Conservation (phyloP, 2,797 vertebrate species). For the Micromesistius poutassou region DNA sequence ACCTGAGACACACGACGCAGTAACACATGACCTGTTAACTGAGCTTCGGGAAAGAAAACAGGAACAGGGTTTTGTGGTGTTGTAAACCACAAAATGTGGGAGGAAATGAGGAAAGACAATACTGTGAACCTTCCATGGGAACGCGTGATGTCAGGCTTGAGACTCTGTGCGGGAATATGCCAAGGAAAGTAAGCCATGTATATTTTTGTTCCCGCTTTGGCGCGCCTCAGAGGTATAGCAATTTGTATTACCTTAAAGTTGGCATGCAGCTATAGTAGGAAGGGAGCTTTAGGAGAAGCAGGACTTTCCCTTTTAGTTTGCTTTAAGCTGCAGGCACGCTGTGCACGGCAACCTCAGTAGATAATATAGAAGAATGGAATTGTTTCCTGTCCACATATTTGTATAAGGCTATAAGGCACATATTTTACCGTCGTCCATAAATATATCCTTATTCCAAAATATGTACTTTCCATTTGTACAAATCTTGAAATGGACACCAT, state of each 20-base stretch:
- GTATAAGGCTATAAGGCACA: not conserved
- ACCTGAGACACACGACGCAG: conserved; percentile 72
- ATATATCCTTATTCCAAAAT: not conserved
- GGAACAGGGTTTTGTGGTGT: not conserved
- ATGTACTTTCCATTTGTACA: not conserved
- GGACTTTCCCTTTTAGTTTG: not conserved
- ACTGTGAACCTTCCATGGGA: not conserved
- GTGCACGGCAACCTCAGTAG: not conserved
- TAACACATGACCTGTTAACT: not conserved
- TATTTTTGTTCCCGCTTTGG: not conserved
- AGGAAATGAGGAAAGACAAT: not conserved
- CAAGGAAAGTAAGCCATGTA: not conserved
- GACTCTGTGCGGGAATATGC: not conserved
- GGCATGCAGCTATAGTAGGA: not conserved
- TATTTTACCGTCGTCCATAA: not conserved
- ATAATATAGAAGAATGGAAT: not conserved
- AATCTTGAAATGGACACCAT: not conserved
- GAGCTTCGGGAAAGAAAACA: not conserved
- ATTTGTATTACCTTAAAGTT: not conserved
- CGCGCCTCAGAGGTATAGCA: not conserved
- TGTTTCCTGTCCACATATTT: not conserved
- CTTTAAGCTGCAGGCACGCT: not conserved
- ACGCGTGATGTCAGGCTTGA: not conserved
- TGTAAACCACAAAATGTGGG: not conserved
- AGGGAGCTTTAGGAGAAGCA: not conserved